These are phyloP conservation scores for Origma solitaria DNA, from an alignment of 2,113 vertebrate genomes.

Conservation along the genomic window DNA sequence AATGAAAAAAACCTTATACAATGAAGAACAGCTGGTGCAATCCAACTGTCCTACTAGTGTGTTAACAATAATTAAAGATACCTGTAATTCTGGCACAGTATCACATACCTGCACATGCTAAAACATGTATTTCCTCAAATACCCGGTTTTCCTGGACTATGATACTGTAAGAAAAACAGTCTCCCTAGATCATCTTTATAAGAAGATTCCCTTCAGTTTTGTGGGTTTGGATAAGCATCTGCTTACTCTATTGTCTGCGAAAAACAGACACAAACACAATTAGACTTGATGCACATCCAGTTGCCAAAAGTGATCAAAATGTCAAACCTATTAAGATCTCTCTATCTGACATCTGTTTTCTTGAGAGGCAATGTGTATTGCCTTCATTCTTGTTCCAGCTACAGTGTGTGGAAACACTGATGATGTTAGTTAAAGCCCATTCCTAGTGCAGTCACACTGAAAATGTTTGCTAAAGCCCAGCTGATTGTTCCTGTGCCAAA, in stretches of 20 bases:
- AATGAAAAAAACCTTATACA: not conserved
- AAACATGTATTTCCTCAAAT: not conserved
- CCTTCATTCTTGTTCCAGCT: not conserved
- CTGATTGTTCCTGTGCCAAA: not conserved
- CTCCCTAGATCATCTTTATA: not conserved
- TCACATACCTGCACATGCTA: not conserved
- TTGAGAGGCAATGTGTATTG: not conserved
- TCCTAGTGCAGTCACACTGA: not conserved
- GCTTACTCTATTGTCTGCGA: not conserved
- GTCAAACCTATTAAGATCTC: not conserved
- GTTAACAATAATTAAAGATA: not conserved
- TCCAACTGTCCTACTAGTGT: not conserved
- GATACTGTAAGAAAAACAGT: not conserved
- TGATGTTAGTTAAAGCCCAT: not conserved
- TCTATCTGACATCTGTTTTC: not conserved
- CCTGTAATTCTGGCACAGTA: not conserved
- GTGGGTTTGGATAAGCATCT: not conserved
- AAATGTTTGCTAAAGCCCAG: not conserved
- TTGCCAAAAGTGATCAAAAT: not conserved
- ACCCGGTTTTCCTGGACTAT: not conserved
- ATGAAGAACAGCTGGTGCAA: not conserved
- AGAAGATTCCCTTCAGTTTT: not conserved
- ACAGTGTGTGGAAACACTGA: not conserved
- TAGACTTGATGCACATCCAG: not conserved
- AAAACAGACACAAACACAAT: not conserved